Evolutionary conservation across 2,797 vertebrate genomes (phyloP), one percentile per base, ranked within the genome.

Genomic region (Sebastes diaconus): DNA sequence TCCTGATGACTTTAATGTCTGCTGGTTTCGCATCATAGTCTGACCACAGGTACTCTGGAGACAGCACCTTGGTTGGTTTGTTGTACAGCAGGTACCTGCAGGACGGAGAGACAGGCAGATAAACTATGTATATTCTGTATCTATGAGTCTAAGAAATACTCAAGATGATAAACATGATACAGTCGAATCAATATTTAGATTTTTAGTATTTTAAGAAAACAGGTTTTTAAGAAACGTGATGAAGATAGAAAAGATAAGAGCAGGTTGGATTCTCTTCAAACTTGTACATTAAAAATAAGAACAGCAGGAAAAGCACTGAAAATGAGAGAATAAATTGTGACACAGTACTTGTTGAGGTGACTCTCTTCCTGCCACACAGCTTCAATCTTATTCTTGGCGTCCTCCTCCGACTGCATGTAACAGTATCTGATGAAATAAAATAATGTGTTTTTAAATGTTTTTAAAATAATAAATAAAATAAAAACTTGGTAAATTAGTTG

Each of bases 301-400:
- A 32, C 10, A 64, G 2, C 14, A 25, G 29, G 9, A 27, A 25
- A 36, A 29, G 1, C 6, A 34, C 9, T 69, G 9, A 22, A 65
- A 25, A 52, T 8, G 5, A 79, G 22, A 11, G 22, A 68, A 25
- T 75, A 11, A 63, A 60, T 11, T 39, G 14, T 46, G 34, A 67
- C 2, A 46, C 6, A 29, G 46, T 90, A 94, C 68, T 86, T 95
- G 85, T 97, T 97, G 58, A 97, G 94, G 84, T 97, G 96, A 52
- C 96, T 97, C 84, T 97, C 96, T 57, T 96, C 96, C 82, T 96
- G 96, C 96, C 96, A 95, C 63, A 77, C 89, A 2, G 96, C 97
- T 92, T 95, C 87, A 71, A 96, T 91, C 4, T 92, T 87, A 0
- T 96, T 96, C 85, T 93, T 94, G 68, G 94, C 91, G 73, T 97